Conservation (phyloP, 2,888 invertebrate species). For the Drosophila algonquin region DNA sequence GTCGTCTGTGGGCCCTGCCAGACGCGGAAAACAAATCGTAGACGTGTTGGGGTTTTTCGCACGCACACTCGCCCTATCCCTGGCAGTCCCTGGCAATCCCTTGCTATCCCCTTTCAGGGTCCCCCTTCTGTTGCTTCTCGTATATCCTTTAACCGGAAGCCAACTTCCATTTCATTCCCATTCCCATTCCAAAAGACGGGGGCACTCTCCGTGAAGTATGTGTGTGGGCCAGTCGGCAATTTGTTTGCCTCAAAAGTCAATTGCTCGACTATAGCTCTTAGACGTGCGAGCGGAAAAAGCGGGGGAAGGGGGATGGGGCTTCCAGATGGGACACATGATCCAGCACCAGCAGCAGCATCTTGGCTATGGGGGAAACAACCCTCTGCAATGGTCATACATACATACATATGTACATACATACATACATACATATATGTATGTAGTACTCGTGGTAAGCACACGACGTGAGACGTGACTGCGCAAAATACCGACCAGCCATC, state of each 20-base stretch:
- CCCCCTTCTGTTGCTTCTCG: conserved; percentile 23
- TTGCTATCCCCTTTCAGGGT: conserved; percentile 38
- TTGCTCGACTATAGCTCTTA: conserved; percentile 46
- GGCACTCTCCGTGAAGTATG: conserved; percentile 15
- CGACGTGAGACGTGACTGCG: conserved; percentile 50
- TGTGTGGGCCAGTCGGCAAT: conserved; percentile 64
- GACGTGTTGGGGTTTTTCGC: conserved; percentile 76
- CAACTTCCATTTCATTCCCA: conserved; percentile 66
- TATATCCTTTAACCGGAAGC: conserved; percentile 77
- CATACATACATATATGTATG: conserved; percentile 1
- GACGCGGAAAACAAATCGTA: conserved; percentile 53
- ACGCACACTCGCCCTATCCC: conserved; percentile 56
- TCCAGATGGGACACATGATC: conserved; percentile 57
- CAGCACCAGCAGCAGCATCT: conserved; percentile 22
- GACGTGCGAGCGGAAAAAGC: conserved; percentile 15
- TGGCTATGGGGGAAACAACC: conserved; percentile 36
- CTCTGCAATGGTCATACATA: conserved; percentile 23
- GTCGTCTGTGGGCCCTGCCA: conserved; percentile 58
- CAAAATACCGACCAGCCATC: background rate
- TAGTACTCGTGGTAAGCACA: conserved; percentile 23
- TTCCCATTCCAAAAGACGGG: conserved; percentile 37
- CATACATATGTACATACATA: conserved; percentile 20
- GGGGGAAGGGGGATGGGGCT: background rate
- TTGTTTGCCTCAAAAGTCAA: conserved; percentile 64
- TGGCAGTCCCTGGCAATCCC: background rate